Evolutionary conservation across 2,888 invertebrate species (phyloP).

Genomic region (Graphium colonna): DNA sequence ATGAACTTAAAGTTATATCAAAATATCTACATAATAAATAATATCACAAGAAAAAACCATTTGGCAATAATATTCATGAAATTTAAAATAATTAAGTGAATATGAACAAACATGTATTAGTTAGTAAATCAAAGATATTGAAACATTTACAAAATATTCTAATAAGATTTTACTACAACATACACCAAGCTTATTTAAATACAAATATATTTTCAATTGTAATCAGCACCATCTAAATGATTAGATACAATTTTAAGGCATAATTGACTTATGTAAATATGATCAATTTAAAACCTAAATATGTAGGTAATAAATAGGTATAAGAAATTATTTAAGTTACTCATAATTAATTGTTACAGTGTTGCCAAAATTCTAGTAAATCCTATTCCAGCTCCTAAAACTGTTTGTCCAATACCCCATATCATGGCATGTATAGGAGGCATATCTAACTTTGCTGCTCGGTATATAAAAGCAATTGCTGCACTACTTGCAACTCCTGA

Average conservation of each 20-base stretch:
- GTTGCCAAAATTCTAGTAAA: constrained; percentile 96
- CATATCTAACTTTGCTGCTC: constrained; percentile 94
- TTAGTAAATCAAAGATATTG: neutral
- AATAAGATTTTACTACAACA: constrained; percentile 8
- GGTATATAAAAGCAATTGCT: constrained; percentile 95
- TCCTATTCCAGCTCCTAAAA: constrained; percentile 92
- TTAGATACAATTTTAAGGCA: constrained; percentile 20
- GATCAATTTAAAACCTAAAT: neutral
- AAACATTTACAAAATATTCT: neutral
- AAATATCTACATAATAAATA: neutral
- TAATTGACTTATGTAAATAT: constrained; percentile 21
- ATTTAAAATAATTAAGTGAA: neutral
- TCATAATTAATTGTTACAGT: constrained; percentile 76
- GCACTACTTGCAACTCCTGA: constrained; percentile 95
- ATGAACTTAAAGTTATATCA: neutral
- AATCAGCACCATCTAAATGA: constrained; percentile 22
- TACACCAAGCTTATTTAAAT: constrained; percentile 7
- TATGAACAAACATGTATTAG: neutral
- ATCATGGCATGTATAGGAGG: constrained; percentile 94
- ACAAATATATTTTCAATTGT: constrained; percentile 1
- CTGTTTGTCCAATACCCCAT: constrained; percentile 97
- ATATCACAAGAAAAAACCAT: too few relatives aligned
- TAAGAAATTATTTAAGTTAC: neutral
- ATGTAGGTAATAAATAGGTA: neutral
- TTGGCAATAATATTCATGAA: too few relatives aligned